Base-by-base conservation (phyloP, 2,888 invertebrate genomes). In the Cheilosia variabilis region DNA sequence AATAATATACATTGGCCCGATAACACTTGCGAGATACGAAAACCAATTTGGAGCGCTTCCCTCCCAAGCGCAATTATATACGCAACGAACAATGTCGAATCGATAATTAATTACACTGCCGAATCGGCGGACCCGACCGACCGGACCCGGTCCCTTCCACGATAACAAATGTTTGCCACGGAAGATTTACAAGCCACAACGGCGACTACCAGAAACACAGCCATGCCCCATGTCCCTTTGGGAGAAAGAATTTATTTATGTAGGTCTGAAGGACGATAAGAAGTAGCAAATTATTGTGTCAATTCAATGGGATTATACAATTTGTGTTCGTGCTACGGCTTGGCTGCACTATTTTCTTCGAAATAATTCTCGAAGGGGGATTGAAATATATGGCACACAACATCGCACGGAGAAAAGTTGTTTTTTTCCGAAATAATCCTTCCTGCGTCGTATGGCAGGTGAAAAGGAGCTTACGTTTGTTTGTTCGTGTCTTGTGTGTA, bases 231-330 rank as follows among this genome's bases (percentile, higher is more conserved):
- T 37, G 37, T 37, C 37, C 37, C 37, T 13, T 37, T 37, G 58
- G 31, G 53, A 52, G n/a, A 50, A 17, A 31, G 43, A 73, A 73
- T 73, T 62, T 73, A 73, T 73, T 73, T 72, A 72, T 72, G 15
- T 52, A 43, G 72, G 60, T 72, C 72, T 43, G 17, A 50, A 69
- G 31, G 53, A 22, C 63, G 73, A 73, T 73, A 73, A 73, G 63
- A 55, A 73, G 45, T 41, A 34, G 73, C 73, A 73, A 73, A 73
- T 73, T 73, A 73, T 55, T 73, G 62, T 63, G 73, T 73, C 73
- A 63, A 47, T 73, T 73, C 62, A 55, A 73, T 73, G 53, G 63
- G 62, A 73, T 73, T 73, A 62, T 63, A 24, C 10, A 37, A 63
- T 73, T 73, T 73, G 22, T 24, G 43, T 55, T 41, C 37, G 41